These are phyloP conservation scores for Agonopterix alstromeriana DNA, from an alignment of 2,888 invertebrate genomes.

Conservation along the genomic window DNA sequence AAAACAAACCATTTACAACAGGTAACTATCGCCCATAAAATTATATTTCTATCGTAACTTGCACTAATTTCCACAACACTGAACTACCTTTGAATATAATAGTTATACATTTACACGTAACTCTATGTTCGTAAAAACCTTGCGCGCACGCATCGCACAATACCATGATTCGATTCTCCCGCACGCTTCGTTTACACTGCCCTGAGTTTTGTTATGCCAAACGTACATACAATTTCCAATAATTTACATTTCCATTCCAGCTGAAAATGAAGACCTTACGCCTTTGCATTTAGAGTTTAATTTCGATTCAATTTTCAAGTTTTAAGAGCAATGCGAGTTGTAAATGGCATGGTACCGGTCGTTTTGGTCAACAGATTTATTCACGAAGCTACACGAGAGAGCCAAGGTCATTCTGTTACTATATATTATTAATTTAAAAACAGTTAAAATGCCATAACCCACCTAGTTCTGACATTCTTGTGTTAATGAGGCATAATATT, in stretches of 20 bases:
- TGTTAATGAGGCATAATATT: too few species aligned
- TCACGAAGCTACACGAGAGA: slow-evolving; percentile 1
- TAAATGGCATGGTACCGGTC: slow-evolving; percentile 6
- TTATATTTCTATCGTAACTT: slow-evolving; percentile 5
- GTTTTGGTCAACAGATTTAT: slow-evolving; percentile 10
- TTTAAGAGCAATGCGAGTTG: neutral
- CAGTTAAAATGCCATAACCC: too few species aligned
- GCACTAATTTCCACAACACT: slow-evolving; percentile 5
- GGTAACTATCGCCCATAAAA: neutral
- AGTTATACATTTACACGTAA: neutral
- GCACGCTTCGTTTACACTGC: slow-evolving; percentile 37
- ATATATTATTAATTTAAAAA: neutral
- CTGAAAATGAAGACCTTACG: slow-evolving; percentile 2
- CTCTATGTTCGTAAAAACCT: slow-evolving; percentile 9
- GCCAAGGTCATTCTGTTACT: slow-evolving; percentile 4
- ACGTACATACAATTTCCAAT: slow-evolving; percentile 12
- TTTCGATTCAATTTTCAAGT: slow-evolving; percentile 3
- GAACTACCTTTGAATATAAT: too few species aligned
- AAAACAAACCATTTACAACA: too few species aligned
- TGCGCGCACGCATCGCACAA: slow-evolving; percentile 19
- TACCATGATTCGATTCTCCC: slow-evolving; percentile 37
- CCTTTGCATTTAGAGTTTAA: slow-evolving; percentile 1
- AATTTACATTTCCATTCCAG: slow-evolving; percentile 11
- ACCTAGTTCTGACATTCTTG: too few species aligned
- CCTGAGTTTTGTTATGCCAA: slow-evolving; percentile 16